A percentile compares a stretch with the other conserved stretches of the same genome.
phyloP scores from a whole-genome alignment of 2,113 vertebrate genomes.

The Cairina moschata region DNA sequence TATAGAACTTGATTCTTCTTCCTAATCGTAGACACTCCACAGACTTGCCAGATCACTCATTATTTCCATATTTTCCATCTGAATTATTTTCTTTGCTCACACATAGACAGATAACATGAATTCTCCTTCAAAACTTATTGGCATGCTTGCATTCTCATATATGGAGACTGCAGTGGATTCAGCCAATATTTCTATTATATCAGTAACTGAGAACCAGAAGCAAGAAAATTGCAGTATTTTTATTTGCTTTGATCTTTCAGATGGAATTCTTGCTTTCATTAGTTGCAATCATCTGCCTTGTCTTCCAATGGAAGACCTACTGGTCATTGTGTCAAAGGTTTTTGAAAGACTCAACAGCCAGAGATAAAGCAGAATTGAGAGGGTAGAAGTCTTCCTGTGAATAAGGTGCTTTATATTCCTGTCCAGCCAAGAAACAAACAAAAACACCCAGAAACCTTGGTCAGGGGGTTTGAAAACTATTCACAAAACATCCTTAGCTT shows the following conservation, averaged over 20 bases:
- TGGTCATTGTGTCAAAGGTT: not conserved
- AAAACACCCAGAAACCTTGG: not conserved
- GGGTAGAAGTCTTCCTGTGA: not conserved
- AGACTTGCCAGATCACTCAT: not conserved
- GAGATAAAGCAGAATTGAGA: not conserved
- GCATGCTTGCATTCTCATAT: accelerated
- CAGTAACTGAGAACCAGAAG: not conserved
- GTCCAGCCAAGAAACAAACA: too few relatives aligned
- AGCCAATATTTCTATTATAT: not conserved
- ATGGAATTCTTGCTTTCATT: not conserved
- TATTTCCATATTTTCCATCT: not conserved
- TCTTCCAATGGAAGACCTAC: not conserved
- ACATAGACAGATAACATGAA: not conserved
- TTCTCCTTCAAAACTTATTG: not conserved
- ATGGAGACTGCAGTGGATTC: not conserved
- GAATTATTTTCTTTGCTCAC: not conserved
- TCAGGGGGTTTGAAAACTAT: not conserved
- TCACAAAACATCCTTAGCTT: not conserved
- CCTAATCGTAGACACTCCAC: not conserved
- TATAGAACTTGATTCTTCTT: not conserved
- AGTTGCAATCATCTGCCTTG: not conserved
- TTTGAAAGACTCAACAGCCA: not conserved
- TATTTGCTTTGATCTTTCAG: not conserved
- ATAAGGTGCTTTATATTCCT: not conserved
- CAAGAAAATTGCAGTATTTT: not conserved